These are phyloP conservation scores for Leptestheria dahalacensis DNA, from an alignment of 1,140 invertebrate species.

Conservation along the genomic window DNA sequence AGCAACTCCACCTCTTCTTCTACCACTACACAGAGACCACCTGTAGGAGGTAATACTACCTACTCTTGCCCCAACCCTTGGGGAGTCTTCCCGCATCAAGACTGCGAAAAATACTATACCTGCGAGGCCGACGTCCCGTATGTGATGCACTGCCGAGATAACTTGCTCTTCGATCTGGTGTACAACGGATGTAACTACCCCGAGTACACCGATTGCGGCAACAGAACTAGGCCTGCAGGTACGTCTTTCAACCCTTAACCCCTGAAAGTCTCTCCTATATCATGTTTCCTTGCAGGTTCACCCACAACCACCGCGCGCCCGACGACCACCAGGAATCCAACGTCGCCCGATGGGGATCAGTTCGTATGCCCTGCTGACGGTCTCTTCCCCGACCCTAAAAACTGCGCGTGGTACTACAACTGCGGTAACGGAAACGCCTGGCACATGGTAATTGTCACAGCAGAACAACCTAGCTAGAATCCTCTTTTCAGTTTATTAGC, in stretches of 20 bases:
- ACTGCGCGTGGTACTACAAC: neutral
- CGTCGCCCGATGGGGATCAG: conserved; percentile 3
- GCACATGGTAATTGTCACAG: neutral
- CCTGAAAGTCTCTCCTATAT: too few relatives aligned
- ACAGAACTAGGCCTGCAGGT: neutral
- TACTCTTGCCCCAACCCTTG: neutral
- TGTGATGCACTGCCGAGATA: conserved; percentile 15
- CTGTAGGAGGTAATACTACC: neutral
- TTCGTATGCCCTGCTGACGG: conserved; percentile 1
- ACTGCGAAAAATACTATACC: conserved; percentile 9
- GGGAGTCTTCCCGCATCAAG: neutral
- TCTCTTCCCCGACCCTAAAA: neutral
- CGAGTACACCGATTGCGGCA: conserved; percentile 17
- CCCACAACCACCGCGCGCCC: neutral
- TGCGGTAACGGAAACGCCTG: neutral
- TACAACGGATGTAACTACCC: conserved; percentile 20
- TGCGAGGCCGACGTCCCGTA: neutral
- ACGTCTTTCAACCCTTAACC: neutral
- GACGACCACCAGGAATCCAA: too few relatives aligned
- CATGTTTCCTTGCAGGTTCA: neutral
- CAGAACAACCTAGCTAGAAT: too few relatives aligned
- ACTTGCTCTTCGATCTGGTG: conserved; percentile 17
- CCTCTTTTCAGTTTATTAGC: too few relatives aligned
- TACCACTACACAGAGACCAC: neutral
- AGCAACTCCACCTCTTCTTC: too few relatives aligned